A percentile compares a stretch with the other conserved stretches of the same genome.
phyloP scores from a whole-genome alignment of 2,888 invertebrate genomes.

The Troilus luridus region DNA sequence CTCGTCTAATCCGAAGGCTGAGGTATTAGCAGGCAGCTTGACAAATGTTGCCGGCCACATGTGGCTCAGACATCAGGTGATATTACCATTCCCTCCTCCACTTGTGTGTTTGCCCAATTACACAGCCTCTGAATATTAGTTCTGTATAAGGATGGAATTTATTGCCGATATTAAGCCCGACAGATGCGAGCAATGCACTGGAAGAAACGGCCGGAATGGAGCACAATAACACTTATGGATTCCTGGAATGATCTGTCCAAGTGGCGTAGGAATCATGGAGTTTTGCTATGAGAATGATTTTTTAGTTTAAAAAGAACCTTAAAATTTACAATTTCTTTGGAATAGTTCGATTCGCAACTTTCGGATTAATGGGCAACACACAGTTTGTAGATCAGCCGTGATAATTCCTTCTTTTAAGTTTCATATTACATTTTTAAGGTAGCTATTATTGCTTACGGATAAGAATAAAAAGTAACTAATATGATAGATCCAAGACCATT shows the following conservation, averaged over 20 bases:
- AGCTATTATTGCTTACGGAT: too few species aligned
- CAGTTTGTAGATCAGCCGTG: too few species aligned
- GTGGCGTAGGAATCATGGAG: background rate
- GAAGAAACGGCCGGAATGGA: background rate
- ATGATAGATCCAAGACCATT: too few species aligned
- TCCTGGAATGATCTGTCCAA: too few species aligned
- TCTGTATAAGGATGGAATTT: constrained; percentile 11
- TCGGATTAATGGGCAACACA: too few species aligned
- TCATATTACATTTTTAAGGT: too few species aligned
- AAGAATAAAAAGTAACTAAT: too few species aligned
- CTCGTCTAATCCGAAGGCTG: constrained; percentile 34
- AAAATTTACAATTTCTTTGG: too few species aligned
- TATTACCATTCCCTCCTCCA: constrained; percentile 23
- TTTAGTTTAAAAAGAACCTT: too few species aligned
- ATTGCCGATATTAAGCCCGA: constrained; percentile 7
- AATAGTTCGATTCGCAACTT: too few species aligned
- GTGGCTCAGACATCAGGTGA: constrained; percentile 49
- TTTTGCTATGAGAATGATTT: background rate
- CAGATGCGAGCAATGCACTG: background rate
- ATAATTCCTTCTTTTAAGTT: too few species aligned
- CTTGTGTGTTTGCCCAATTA: constrained; percentile 44
- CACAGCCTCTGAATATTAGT: constrained; percentile 45
- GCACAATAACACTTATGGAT: background rate
- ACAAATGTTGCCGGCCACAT: constrained; percentile 49
- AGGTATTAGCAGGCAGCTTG: constrained; percentile 46